Evolutionary conservation across 2,113 vertebrate species (phyloP), one percentile per base, ranked within the genome.

Genomic region (Choloepus hoffmanni): DNA sequence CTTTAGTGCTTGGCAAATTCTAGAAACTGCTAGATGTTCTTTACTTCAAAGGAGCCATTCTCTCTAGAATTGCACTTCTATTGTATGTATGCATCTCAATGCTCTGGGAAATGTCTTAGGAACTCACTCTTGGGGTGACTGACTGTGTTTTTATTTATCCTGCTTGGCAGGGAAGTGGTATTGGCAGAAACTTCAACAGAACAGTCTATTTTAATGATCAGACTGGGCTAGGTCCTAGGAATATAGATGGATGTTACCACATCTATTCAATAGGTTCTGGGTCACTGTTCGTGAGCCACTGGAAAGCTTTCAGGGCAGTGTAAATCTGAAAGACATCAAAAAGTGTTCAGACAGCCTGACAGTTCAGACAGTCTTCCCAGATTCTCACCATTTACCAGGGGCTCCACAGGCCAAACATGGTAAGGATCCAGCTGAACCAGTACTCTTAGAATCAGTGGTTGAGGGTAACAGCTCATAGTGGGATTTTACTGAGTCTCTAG

Each of bases 1-100:
- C 30, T 86, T 55, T 36, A 40, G 63, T 68, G 72, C 68, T 82
- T 82, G 45, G 68, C 19, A 12, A 40, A 73, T 78, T 82, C 68
- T 58, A 84, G 92, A 92, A 79, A 62, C 68, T 45, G 14, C 21
- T 23, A 43, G 28, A 53, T 77, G 78, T 45, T 58, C 65, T 97
- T 74, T 72, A 53, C 82, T n/a, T 70, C 36, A 43, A 43, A 91
- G 26, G 73, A 73, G 40, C 40, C 85, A 18, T 73, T 78, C 78
- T 90, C 60, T 45, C 5, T 8, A 53, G 45, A 92, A 48, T 7
- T n/a, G 12, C 23, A 0, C 63, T 15, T 78, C 92, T 48, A 5
- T 43, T 90, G 26, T 76, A 45, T 11, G 62, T 1, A 1, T 33
- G 33, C 7, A 28, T 55, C 82, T 85, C 70, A n/a, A 2, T 36